These are phyloP conservation scores for Crepidodera aurea DNA, from an alignment of 2,888 invertebrate genomes.

Conservation along the genomic window DNA sequence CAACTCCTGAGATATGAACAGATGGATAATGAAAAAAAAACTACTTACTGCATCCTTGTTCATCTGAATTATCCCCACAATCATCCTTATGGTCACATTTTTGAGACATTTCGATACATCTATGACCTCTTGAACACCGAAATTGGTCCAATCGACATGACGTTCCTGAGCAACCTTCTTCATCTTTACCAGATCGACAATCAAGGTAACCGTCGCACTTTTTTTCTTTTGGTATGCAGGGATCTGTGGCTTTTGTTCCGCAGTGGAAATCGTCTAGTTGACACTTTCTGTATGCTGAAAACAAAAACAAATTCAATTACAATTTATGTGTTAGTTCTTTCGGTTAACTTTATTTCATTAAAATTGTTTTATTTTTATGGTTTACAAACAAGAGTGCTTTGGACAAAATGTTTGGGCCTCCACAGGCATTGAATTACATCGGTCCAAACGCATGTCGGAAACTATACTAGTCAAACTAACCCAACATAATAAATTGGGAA, in stretches of 20 bases:
- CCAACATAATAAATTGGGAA: no score
- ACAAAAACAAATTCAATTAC: conserved; percentile 17
- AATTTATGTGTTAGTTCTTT: no score
- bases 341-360: no score
- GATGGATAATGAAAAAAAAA: no score
- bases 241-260: conserved; percentile 72
- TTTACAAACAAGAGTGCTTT: no score
- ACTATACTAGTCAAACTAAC: no score
- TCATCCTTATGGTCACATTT: conserved; percentile 91
- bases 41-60: conserved; percentile 88
- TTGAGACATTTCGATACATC: conserved; percentile 79
- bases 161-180: conserved; percentile 75
- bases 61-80: conserved; percentile 91
- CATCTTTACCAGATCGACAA: conserved; percentile 85
- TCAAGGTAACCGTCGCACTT: conserved; percentile 91
- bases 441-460: no score
- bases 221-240: conserved; percentile 88
- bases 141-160: conserved; percentile 86
- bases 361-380: no score
- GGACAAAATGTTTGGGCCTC: no score
- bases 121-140: conserved; percentile 80
- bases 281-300: conserved; percentile 87
- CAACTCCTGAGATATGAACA: no score
- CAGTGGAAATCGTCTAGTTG: conserved; percentile 89
- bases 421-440: no score